phyloP scores from a whole-genome alignment of 2,113 vertebrate genomes.

The Mugil cephalus region DNA sequence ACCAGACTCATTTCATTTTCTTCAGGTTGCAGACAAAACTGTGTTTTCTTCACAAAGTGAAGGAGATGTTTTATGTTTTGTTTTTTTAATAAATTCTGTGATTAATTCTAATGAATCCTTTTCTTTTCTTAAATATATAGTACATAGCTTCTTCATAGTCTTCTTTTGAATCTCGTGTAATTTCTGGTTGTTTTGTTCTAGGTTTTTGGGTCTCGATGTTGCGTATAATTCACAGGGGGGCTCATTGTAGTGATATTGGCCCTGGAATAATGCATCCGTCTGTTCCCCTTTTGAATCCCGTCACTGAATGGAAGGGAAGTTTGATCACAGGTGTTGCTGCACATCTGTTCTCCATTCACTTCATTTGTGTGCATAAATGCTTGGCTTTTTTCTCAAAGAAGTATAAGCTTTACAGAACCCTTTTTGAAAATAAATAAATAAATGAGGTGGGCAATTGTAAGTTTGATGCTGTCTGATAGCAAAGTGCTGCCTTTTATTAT shows the following conservation, averaged over 20 bases:
- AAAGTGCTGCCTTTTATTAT: constrained; percentile 26
- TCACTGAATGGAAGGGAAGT: constrained; percentile 17
- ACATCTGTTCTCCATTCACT: constrained; percentile 55
- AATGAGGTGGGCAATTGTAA: constrained; percentile 52
- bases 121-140: not conserved
- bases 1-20: constrained; percentile 87
- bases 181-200: not conserved
- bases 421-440: constrained; percentile 13
- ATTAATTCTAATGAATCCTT: not conserved
- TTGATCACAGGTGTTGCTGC: constrained; percentile 40
- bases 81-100: constrained; percentile 48
- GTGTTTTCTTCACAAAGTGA: constrained; percentile 77
- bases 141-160: not conserved
- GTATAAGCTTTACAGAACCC: constrained; percentile 21
- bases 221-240: not conserved
- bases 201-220: not conserved
- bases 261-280: constrained; percentile 5
- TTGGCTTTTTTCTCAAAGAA: constrained; percentile 30
- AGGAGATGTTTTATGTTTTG: constrained; percentile 74
- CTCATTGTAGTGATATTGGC: not conserved
- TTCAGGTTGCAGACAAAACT: constrained; percentile 80
- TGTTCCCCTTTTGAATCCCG: constrained; percentile 10
- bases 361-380: constrained; percentile 22
- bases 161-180: not conserved
- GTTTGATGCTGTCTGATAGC: constrained; percentile 39